A percentile compares a stretch with the other conserved stretches of the same genome.
Evolutionary conservation across 2,113 vertebrate genomes (phyloP).

Genomic region (Lepisosteus oculatus): DNA sequence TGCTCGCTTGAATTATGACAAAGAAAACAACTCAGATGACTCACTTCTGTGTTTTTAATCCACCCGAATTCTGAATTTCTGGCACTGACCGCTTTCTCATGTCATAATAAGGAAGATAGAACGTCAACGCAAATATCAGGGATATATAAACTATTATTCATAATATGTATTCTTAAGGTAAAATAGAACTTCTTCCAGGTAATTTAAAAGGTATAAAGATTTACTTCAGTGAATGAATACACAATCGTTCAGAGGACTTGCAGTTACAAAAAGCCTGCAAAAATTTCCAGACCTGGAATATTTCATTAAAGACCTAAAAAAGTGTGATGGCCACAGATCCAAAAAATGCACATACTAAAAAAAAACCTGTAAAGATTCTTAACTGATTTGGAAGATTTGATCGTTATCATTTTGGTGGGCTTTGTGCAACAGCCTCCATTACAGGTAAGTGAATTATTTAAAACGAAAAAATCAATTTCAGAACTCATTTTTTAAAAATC

Average conservation of each 20-base stretch:
- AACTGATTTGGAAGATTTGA: too few species aligned
- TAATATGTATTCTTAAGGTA: conserved; percentile 16
- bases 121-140: conserved; percentile 30
- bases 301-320: too few species aligned
- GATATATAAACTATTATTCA: conserved; percentile 21
- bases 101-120: conserved; percentile 21
- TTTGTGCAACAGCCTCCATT: too few species aligned
- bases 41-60: not conserved
- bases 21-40: not conserved
- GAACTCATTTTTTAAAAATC: too few species aligned
- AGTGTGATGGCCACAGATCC: too few species aligned
- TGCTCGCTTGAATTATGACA: not conserved
- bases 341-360: too few species aligned
- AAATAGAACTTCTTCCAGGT: conserved; percentile 10
- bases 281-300: not conserved
- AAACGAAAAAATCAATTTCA: too few species aligned
- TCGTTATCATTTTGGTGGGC: too few species aligned
- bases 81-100: conserved; percentile 16
- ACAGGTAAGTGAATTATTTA: too few species aligned
- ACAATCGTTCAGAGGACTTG: conserved; percentile 22
- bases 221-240: conserved; percentile 24
- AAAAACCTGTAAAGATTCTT: too few species aligned
- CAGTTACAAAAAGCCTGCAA: conserved; percentile 26
- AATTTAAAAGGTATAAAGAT: conserved; percentile 26
- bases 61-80: conserved; percentile 6